Conservation (phyloP, 2,888 invertebrate genomes). For the Nesidiocoris tenuis region DNA sequence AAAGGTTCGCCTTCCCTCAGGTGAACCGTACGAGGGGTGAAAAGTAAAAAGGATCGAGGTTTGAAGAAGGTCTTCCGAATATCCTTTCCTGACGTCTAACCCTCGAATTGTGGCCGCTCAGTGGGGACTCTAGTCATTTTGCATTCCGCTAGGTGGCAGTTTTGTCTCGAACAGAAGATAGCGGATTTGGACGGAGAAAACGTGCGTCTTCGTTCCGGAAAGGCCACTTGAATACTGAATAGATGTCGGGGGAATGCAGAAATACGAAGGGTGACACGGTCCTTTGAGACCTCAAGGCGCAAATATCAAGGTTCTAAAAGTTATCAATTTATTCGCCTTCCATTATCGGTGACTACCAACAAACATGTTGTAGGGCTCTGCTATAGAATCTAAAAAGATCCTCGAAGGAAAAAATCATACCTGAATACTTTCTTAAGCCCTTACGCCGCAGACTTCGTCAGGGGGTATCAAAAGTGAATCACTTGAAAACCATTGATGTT, state of each 20-base stretch:
- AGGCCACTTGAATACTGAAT: constrained; percentile 22
- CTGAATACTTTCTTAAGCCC: too few species aligned
- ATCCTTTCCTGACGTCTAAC: background rate
- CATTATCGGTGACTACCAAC: too few species aligned
- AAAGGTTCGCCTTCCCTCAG: background rate
- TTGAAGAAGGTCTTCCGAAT: background rate
- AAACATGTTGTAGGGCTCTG: too few species aligned
- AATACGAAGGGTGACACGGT: constrained; percentile 5
- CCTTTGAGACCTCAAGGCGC: constrained; percentile 3
- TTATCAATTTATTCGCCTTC: constrained; percentile 35
- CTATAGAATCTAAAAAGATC: too few species aligned
- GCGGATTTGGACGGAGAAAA: background rate
- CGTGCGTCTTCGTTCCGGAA: constrained; percentile 15
- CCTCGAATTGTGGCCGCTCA: background rate
- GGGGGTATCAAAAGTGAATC: too few species aligned
- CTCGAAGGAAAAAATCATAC: too few species aligned
- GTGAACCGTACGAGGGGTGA: constrained; percentile 25
- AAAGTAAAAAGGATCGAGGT: constrained; percentile 29
- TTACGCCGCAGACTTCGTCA: too few species aligned
- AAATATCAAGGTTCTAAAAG: background rate
- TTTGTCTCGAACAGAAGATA: constrained; percentile 33
- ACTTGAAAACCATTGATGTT: too few species aligned
- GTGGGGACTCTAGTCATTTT: constrained; percentile 31
- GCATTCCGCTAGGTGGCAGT: constrained; percentile 40
- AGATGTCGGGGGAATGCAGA: constrained; percentile 1